phyloP scores from a whole-genome alignment of 1,140 invertebrate genomes.

The Ephestia elutella region DNA sequence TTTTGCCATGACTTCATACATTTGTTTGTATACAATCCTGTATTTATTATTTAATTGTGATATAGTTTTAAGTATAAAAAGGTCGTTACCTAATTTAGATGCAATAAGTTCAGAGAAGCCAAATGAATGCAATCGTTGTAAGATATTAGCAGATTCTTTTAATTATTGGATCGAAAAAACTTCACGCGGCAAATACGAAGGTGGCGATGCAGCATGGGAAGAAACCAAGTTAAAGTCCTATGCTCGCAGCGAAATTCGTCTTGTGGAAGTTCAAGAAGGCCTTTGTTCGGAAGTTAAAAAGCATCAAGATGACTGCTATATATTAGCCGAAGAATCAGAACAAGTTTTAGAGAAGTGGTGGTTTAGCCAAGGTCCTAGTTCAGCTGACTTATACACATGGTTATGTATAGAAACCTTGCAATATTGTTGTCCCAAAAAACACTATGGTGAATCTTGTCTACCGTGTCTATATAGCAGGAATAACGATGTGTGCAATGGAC shows the following conservation, averaged over 20 bases:
- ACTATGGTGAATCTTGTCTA: conserved; percentile 88
- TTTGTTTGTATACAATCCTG: background rate
- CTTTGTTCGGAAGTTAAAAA: conserved; percentile 78
- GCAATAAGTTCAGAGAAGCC: conserved; percentile 24
- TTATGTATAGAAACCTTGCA: conserved; percentile 89
- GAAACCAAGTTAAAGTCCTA: conserved; percentile 93
- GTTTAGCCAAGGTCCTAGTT: conserved; percentile 81
- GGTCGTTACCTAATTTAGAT: conserved; percentile 42
- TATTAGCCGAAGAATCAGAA: conserved; percentile 89
- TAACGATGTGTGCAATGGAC: conserved; percentile 84
- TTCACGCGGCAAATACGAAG: conserved; percentile 93
- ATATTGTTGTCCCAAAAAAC: conserved; percentile 90
- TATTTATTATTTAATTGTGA: conserved; percentile 5
- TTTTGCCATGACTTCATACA: background rate
- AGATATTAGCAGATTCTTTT: conserved; percentile 53
- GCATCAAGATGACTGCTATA: conserved; percentile 86
- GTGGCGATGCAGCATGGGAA: conserved; percentile 98
- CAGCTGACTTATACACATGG: conserved; percentile 81
- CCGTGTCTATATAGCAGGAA: conserved; percentile 86
- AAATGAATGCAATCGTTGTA: conserved; percentile 52
- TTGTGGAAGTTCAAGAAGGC: conserved; percentile 94
- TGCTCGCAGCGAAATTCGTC: conserved; percentile 90
- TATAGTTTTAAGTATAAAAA: conserved; percentile 10
- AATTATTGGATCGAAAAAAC: conserved; percentile 83
- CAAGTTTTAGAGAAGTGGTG: conserved; percentile 92